Evolutionary conservation across 2,888 invertebrate genomes (phyloP), one percentile per base, ranked within the genome.

Genomic region (Serripes groenlandicus): DNA sequence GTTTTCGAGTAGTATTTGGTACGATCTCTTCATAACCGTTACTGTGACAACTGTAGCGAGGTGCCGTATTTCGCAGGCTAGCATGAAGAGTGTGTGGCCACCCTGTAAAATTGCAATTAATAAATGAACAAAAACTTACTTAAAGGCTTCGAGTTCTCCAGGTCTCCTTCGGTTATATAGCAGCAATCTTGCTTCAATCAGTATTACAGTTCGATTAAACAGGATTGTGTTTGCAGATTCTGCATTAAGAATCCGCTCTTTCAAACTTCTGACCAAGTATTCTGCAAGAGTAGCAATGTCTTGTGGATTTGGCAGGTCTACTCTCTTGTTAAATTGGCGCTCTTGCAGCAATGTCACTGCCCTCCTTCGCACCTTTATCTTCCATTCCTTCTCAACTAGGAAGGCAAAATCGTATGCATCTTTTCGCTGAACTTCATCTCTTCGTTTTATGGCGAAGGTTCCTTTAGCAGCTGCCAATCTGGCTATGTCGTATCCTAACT

Each of bases 271-370:
- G 26, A 79, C 37, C 21, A 81, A 64, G 68, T 70, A 81, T n/a
- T 74, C 32, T 34, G 81, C 69, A n/a, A 81, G 34, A 30, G 60
- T 69, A 0, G 73, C 77, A 11, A 81, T 42, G 37, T 81, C 81
- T 32, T 73, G 52, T 21, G 81, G 76, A 37, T 60, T 9, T 2
- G 81, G 81, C 7, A 77, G 32, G 15, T 56, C 30, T 37, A 23
- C 28, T 2, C 7, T 21, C 42, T 73, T 76, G 23, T 76, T 81
- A 26, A 81, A 76, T 54, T 49, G 62, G 4, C 81, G 52, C 30
- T 81, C 62, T 30, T 72, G 18, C 3, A 81, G 69, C 18, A 81
- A 23, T 3, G 3, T 49, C 26, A 3, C 37, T n/a, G 73, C 78
- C 28, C 28, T 28, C 35, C 71, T 74, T 11, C 28, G 64, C 3